Evolutionary conservation across 2,888 invertebrate genomes (phyloP).

Genomic region (Harpalus rufipes): DNA sequence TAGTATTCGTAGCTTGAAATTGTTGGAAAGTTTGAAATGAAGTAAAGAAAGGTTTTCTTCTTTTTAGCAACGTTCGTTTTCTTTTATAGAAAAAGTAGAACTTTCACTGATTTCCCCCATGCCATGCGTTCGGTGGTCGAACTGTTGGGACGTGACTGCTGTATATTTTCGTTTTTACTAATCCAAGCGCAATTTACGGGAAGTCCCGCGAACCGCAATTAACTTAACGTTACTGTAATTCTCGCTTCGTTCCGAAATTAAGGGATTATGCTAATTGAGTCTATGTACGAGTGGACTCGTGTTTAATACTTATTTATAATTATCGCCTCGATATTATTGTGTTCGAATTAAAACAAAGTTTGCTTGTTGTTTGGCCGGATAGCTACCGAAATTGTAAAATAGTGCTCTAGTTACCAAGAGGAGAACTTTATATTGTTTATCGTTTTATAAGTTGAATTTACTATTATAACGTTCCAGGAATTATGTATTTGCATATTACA

Average conservation of each 20-base stretch:
- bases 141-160: conserved; percentile 24
- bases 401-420: conserved; percentile 15
- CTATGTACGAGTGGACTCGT: conserved; percentile 52
- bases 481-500: conserved; percentile 22
- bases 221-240: conserved; percentile 71
- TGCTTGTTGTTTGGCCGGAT: conserved; percentile 27
- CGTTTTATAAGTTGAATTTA: conserved; percentile 49
- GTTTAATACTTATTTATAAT: conserved; percentile 73
- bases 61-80: conserved; percentile 4
- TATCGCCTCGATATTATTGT: conserved; percentile 69
- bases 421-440: conserved; percentile 39
- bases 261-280: conserved; percentile 73
- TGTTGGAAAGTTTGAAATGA: neutral
- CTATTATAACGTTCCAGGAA: neutral
- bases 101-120: conserved; percentile 36
- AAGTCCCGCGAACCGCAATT: conserved; percentile 69
- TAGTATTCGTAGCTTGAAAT: neutral
- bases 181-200: conserved; percentile 70
- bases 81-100: neutral
- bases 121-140: conserved; percentile 7
- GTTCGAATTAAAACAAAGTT: conserved; percentile 64
- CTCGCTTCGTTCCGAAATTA: conserved; percentile 72
- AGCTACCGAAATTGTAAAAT: conserved; percentile 16
- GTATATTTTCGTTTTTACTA: conserved; percentile 69
- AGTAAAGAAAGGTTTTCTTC: neutral